phyloP scores from a whole-genome alignment of 2,888 invertebrate species.

The Drosophila sordidula region DNA sequence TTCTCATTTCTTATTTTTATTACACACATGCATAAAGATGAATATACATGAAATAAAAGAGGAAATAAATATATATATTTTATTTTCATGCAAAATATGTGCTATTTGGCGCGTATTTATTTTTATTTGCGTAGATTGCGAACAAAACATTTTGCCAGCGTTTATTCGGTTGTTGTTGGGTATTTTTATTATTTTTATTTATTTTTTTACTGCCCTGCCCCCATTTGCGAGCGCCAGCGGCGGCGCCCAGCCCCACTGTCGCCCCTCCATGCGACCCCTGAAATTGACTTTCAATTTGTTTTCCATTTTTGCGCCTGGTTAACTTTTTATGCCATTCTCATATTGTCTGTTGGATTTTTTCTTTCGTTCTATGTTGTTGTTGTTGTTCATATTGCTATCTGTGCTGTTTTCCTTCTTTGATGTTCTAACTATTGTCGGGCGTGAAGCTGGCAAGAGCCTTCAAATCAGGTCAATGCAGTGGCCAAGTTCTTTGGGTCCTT shows the following conservation, averaged over 20 bases:
- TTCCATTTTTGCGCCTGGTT: conserved; percentile 64
- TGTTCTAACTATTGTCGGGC: conserved; percentile 16
- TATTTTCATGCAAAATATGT: neutral
- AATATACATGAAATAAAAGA: conserved; percentile 9
- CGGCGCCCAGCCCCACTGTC: neutral
- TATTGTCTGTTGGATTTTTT: conserved; percentile 27
- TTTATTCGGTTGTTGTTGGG: conserved; percentile 1
- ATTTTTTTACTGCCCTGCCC: conserved; percentile 33
- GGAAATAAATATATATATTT: conserved; percentile 15
- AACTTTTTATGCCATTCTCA: conserved; percentile 60
- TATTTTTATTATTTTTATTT: conserved; percentile 14
- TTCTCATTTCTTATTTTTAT: conserved; percentile 35
- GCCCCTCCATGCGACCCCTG: conserved; percentile 14
- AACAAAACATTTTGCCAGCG: conserved; percentile 29
- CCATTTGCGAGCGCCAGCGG: conserved; percentile 28
- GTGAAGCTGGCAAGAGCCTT: conserved; percentile 13
- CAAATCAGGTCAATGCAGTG: conserved; percentile 52
- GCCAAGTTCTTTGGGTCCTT: conserved; percentile 27
- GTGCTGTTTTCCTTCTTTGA: conserved; percentile 34
- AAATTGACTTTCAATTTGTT: conserved; percentile 77
- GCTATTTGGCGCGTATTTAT: conserved; percentile 19
- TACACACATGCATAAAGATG: conserved; percentile 43
- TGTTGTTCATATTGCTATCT: neutral
- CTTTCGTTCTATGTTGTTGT: no score
- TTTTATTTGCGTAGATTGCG: conserved; percentile 28